Conservation (phyloP, 1,140 invertebrate species). For the Sinella curviseta region DNA sequence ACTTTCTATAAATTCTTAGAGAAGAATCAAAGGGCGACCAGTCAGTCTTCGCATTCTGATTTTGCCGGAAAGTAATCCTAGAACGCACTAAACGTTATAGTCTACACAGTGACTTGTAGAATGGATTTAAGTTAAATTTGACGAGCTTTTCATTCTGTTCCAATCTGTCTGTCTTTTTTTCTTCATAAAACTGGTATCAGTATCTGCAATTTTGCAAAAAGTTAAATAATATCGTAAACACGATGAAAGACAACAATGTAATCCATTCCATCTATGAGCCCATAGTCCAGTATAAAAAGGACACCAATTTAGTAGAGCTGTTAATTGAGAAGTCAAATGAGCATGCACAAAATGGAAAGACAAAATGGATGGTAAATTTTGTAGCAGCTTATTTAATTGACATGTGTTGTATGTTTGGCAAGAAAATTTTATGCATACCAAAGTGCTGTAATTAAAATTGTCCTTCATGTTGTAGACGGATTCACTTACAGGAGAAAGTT, state of each 20-base stretch:
- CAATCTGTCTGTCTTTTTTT: too few species aligned
- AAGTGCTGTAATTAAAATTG: neutral
- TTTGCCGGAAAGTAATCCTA: too few species aligned
- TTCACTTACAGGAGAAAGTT: conserved; percentile 22
- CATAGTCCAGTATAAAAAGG: neutral
- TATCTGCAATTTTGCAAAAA: too few species aligned
- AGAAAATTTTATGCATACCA: neutral
- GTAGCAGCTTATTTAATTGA: neutral
- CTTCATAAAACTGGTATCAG: too few species aligned
- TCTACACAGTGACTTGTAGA: too few species aligned
- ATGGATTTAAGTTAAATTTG: too few species aligned
- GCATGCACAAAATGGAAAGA: conserved; percentile 33
- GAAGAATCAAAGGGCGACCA: too few species aligned
- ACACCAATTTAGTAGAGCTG: neutral
- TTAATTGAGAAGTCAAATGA: conserved; percentile 17
- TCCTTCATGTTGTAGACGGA: neutral
- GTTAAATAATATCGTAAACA: too few species aligned
- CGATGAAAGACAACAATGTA: neutral
- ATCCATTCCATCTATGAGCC: neutral
- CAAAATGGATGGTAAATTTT: conserved; percentile 12
- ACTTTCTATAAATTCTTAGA: too few species aligned
- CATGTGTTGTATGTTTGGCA: neutral
- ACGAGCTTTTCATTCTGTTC: too few species aligned
- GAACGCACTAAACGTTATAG: too few species aligned
- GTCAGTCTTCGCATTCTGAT: too few species aligned